A percentile compares a stretch with the other conserved stretches of the same genome.
Conservation (phyloP, 2,113 vertebrate genomes). For the Riparia riparia region DNA sequence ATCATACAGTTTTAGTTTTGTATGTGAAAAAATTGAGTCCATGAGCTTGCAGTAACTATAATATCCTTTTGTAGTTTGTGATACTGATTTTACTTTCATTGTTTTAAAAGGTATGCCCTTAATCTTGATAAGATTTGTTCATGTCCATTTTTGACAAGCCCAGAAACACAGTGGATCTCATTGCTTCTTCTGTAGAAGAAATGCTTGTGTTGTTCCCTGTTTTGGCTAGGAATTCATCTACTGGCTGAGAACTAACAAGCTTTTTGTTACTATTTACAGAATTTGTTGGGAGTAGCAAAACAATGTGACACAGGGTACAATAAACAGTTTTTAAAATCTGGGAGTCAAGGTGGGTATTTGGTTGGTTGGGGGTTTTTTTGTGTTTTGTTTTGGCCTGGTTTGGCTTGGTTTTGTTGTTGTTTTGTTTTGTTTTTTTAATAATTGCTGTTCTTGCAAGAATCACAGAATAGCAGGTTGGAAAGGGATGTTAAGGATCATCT, state of each 20-base stretch:
- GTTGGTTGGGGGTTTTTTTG: too few relatives aligned
- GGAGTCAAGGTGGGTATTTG: neutral
- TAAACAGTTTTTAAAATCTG: neutral
- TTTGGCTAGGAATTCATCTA: neutral
- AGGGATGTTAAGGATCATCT: neutral
- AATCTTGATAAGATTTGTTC: neutral
- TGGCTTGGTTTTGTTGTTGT: too few relatives aligned
- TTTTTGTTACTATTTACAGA: neutral
- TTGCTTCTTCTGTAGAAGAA: neutral
- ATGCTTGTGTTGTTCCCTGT: rapidly evolving
- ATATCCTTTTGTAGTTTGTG: neutral
- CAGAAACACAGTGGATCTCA: neutral
- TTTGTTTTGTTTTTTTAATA: neutral
- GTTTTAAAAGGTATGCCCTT: neutral
- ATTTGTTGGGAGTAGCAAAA: neutral
- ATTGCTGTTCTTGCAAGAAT: neutral
- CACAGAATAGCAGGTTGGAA: neutral
- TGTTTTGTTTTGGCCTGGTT: neutral
- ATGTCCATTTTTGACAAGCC: neutral
- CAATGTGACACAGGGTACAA: neutral
- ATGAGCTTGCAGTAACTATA: neutral
- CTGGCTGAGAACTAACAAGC: neutral
- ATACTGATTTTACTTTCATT: neutral
- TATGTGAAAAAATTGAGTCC: neutral
- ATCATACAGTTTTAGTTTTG: neutral